Base-by-base conservation (phyloP, 1,140 invertebrate genomes). In the Neotoxoptera formosana region DNA sequence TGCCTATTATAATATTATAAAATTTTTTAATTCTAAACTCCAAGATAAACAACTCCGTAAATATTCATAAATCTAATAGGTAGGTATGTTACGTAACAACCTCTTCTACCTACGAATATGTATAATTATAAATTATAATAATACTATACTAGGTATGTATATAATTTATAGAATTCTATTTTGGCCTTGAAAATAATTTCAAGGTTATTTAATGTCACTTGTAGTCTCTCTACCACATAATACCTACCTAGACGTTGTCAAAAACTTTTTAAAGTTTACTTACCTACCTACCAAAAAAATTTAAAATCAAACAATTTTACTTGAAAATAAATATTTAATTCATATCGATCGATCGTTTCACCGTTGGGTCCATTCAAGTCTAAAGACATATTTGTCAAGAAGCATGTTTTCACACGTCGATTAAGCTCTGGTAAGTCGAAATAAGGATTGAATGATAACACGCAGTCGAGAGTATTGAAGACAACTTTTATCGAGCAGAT, bases 181-280 rank as follows among this genome's bases (percentile, higher is more conserved):
- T 90, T 47, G 88, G 53, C 88, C 88, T 90, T 90, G 88, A 90
- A 60, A 60, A 30, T 20, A 30, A 41, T 90, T 90, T 90, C 88
- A 90, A 90, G 88, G 88, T 21, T 60, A 89, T 36, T 34, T 89
- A 89, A n/a, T n/a, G 21, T 87, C 11, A 45, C 11, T n/a, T 47
- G 2, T 14, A 25, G 17, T 87, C 3, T 86, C 47, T 47, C n/a
- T n/a, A n/a, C n/a, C 47, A 86, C 25, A 14, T 14, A 21, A 30
- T 30, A 17, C 30, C 6, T 30, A 17, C 30, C 6, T 21, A 53
- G 20, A 7, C 21, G 51, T 7, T 53, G 4, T 53, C 51, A 53
- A 14, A 53, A 17, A 76, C 60, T 14, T n/a, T n/a, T 0, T 76
- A 34, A n/a, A 76, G 4, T n/a, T n/a, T n/a, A n/a, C n/a, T n/a